Conservation (phyloP, 2,113 vertebrate genomes). For the Otocyon megalotis region DNA sequence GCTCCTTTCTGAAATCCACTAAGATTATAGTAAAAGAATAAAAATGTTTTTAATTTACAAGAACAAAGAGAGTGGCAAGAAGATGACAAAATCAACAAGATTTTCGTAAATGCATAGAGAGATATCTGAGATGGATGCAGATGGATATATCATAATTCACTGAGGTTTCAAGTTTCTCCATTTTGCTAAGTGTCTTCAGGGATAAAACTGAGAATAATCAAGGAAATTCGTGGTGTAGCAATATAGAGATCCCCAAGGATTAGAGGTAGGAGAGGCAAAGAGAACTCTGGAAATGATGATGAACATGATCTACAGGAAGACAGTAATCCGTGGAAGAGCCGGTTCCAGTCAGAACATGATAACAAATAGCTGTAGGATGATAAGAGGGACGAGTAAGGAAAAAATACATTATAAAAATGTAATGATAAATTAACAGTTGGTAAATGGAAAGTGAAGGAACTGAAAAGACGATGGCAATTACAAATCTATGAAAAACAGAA, state of each 20-base stretch:
- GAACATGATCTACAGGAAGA: not conserved
- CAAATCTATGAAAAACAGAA: not conserved
- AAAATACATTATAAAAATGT: not conserved
- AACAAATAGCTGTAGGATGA: not conserved
- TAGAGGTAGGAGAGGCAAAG: not conserved
- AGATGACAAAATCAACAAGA: not conserved
- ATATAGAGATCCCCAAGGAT: not conserved
- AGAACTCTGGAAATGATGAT: not conserved
- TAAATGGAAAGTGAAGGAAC: not conserved
- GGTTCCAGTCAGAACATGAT: not conserved
- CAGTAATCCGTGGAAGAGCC: not conserved
- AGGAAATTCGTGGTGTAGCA: not conserved
- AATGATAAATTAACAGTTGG: not conserved
- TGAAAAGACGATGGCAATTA: not conserved
- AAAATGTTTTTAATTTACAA: not conserved
- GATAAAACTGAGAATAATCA: not conserved
- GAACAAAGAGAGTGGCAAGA: not conserved
- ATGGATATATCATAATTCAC: not conserved
- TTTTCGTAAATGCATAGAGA: not conserved
- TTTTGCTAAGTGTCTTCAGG: not conserved
- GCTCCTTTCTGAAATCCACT: not conserved
- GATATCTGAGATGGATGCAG: not conserved
- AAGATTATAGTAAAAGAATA: not conserved
- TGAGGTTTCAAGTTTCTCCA: not conserved
- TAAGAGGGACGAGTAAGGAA: not conserved